phyloP scores from a whole-genome alignment of 2,113 vertebrate species.

The Corapipo altera region DNA sequence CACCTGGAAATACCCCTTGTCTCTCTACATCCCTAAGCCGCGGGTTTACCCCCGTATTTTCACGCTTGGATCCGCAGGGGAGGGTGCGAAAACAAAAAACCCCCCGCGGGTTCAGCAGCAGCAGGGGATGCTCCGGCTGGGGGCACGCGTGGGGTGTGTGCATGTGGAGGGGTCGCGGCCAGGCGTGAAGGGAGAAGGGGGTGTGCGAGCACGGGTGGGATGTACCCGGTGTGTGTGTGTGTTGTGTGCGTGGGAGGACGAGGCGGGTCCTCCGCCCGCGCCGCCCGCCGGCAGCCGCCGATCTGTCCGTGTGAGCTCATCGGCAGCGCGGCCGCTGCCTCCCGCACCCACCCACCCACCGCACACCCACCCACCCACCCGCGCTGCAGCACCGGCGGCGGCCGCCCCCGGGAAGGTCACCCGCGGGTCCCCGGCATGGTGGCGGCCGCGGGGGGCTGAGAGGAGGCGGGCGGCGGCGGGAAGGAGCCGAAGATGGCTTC shows the following conservation, averaged over 20 bases:
- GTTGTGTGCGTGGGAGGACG: neutral
- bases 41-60: neutral
- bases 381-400: neutral
- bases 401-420: neutral
- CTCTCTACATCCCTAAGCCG: fast-evolving
- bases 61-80: neutral
- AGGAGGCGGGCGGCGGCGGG: neutral
- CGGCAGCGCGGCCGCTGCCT: neutral
- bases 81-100: neutral
- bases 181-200: neutral
- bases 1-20: fast-evolving
- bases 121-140: neutral
- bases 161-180: neutral
- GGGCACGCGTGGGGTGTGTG: neutral
- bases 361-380: neutral
- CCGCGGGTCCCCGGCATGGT: neutral
- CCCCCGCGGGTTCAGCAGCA: neutral
- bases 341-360: neutral
- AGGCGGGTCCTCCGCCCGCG: conserved; percentile 15
- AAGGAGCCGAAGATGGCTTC: conserved; percentile 71
- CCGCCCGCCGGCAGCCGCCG: conserved; percentile 29
- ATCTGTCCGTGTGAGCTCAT: conserved; percentile 73
- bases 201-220: neutral
- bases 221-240: neutral
- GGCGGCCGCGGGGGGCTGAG: neutral